These are phyloP conservation scores for Sthenelais limicola DNA, from an alignment of 2,888 invertebrate species.

Conservation along the genomic window DNA sequence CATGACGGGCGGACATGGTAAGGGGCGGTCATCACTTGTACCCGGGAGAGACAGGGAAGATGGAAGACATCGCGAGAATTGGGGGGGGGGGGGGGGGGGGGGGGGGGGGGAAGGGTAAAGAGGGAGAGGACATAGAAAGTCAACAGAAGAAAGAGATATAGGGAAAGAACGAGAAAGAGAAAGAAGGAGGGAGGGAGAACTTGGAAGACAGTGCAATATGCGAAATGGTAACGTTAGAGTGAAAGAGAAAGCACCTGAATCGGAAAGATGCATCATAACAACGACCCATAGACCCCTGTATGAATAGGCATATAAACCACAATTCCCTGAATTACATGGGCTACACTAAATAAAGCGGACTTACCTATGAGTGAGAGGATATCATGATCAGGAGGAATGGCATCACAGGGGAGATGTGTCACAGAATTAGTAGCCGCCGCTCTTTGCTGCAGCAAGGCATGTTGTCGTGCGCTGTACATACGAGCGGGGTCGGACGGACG, in stretches of 20 bases:
- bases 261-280: no score
- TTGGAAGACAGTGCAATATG: no score
- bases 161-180: neutral
- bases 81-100: neutral
- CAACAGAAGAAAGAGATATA: no score
- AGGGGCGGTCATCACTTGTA: no score
- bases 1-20: no score
- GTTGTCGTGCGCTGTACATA: neutral
- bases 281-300: no score
- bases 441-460: neutral
- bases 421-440: neutral
- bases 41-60: no score
- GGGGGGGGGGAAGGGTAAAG: neutral
- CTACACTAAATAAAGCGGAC: no score
- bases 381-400: constrained; percentile 7
- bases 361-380: constrained; percentile 31
- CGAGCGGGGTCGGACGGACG: constrained; percentile 4
- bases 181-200: neutral
- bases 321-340: no score
- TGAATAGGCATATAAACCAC: no score
- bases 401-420: neutral
- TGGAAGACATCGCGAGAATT: neutral
- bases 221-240: no score
- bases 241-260: no score
- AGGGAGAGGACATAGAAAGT: neutral